Evolutionary conservation across 2,113 vertebrate genomes (phyloP).

Genomic region (Chaetodon trifascialis): DNA sequence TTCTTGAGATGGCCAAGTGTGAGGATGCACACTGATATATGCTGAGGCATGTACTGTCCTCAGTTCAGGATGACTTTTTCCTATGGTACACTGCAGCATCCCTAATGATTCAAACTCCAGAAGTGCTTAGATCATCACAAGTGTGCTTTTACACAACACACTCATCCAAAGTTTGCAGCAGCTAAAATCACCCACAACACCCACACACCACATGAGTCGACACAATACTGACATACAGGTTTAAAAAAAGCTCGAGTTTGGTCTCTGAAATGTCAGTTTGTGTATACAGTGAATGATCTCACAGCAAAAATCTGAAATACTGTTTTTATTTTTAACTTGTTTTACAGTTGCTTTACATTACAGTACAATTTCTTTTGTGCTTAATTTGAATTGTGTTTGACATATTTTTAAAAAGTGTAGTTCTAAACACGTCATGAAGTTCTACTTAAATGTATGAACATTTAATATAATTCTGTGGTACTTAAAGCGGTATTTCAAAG

Average conservation of each 20-base stretch:
- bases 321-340: neutral
- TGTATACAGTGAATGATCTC: neutral
- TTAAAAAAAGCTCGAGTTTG: conserved; percentile 17
- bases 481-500: too few species aligned
- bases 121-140: conserved; percentile 78
- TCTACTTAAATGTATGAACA: too few species aligned
- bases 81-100: conserved; percentile 53
- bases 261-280: conserved; percentile 21
- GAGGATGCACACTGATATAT: conserved; percentile 57
- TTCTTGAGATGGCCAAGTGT: conserved; percentile 12
- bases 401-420: too few species aligned
- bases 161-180: conserved; percentile 50
- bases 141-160: conserved; percentile 65
- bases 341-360: neutral
- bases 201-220: conserved; percentile 56
- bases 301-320: neutral
- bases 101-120: conserved; percentile 70
- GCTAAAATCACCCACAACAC: conserved; percentile 54
- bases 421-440: too few species aligned
- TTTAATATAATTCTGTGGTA: too few species aligned
- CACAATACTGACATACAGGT: conserved; percentile 32
- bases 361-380: too few species aligned
- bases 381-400: too few species aligned
- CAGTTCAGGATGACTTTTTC: conserved; percentile 65
- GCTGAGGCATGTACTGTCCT: conserved; percentile 65